phyloP scores from a whole-genome alignment of 2,888 invertebrate genomes.

The Drosophila silvestris region DNA sequence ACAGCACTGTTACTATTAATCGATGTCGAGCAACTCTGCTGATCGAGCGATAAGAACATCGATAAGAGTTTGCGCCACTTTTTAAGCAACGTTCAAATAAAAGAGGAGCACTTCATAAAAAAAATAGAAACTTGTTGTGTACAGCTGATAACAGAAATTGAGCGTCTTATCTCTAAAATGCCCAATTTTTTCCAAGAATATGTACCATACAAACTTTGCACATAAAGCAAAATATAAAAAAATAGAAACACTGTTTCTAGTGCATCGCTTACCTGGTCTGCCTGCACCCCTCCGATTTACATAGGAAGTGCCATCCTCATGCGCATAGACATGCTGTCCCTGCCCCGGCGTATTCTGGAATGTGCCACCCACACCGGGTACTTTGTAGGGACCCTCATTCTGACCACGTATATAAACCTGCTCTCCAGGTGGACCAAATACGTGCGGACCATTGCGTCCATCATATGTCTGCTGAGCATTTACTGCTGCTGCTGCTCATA shows the following conservation, averaged over 20 bases:
- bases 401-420: conserved; percentile 65
- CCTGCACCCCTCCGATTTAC: conserved; percentile 8
- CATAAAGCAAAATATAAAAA: too few relatives aligned
- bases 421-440: conserved; percentile 49
- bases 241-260: too few relatives aligned
- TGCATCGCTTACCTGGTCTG: too few relatives aligned
- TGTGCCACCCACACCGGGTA: conserved; percentile 57
- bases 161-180: too few relatives aligned
- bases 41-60: background rate
- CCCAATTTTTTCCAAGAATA: too few relatives aligned
- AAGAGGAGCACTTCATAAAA: too few relatives aligned
- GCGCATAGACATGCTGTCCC: background rate
- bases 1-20: background rate
- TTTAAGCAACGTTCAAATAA: too few relatives aligned
- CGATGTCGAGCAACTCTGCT: background rate
- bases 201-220: too few relatives aligned
- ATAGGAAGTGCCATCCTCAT: conserved; percentile 39
- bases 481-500: conserved; percentile 15
- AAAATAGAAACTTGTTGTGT: too few relatives aligned
- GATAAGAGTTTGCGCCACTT: background rate
- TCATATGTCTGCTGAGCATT: conserved; percentile 54
- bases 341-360: conserved; percentile 41
- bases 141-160: too few relatives aligned
- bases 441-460: conserved; percentile 57
- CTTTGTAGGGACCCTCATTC: conserved; percentile 57